phyloP scores from a whole-genome alignment of 1,140 invertebrate genomes.

The Lordiphosa collinella region DNA sequence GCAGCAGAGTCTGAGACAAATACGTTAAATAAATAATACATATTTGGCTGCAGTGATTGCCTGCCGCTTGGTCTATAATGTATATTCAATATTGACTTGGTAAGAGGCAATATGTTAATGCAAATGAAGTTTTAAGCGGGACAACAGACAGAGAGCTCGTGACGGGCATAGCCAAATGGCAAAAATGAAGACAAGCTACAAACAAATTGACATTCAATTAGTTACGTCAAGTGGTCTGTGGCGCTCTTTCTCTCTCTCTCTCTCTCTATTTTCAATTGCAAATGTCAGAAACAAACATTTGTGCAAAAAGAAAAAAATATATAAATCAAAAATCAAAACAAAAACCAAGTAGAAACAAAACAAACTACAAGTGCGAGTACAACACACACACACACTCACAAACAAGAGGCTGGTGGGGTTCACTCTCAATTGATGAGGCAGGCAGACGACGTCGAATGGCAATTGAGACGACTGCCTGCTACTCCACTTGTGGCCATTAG shows the following conservation, averaged over 20 bases:
- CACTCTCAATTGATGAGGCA: conserved; percentile 5
- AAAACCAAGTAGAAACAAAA: conserved; percentile 16
- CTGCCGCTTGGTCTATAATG: conserved; percentile 41
- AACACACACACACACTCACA: background rate
- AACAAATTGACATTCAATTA: conserved; percentile 58
- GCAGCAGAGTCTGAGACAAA: conserved; percentile 10
- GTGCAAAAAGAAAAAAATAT: conserved; percentile 46
- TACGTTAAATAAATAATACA: conserved; percentile 15
- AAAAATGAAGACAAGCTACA: conserved; percentile 17
- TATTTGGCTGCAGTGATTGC: conserved; percentile 27
- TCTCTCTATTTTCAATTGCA: conserved; percentile 3
- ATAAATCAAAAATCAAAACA: conserved; percentile 17
- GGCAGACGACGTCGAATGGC: conserved; percentile 21
- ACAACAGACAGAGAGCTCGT: conserved; percentile 6
- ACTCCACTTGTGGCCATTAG: conserved; percentile 54
- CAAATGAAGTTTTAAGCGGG: conserved; percentile 21
- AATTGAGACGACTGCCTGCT: conserved; percentile 40
- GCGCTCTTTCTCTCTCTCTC: background rate
- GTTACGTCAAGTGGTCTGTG: conserved; percentile 32
- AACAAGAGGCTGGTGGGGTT: conserved; percentile 1
- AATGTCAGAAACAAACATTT: conserved; percentile 51
- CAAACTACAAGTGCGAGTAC: conserved; percentile 28
- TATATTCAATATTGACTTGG: conserved; percentile 45
- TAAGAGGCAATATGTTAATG: conserved; percentile 49
- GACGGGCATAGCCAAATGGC: conserved; percentile 36